Evolutionary conservation across 2,113 vertebrate genomes (phyloP), one percentile per base, ranked within the genome.

Genomic region (Lamprotornis superbus): DNA sequence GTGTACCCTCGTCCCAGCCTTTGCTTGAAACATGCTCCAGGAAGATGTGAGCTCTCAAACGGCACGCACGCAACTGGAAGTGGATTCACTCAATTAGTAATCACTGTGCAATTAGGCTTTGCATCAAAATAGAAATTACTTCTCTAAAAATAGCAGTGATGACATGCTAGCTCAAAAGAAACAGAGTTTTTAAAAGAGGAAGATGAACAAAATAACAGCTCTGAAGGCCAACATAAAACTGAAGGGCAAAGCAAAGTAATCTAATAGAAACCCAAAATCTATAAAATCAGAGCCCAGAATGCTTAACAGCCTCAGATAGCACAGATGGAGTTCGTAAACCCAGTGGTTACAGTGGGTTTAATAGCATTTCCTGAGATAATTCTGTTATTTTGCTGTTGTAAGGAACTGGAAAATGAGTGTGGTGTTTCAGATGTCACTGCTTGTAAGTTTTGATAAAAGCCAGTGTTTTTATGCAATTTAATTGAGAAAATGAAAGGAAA

Each of bases 111-210:
- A 93, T 93, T 93, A 96, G 40, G 30, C 25, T 90, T 49, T 52
- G 23, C 53, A 84, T 87, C 88, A 86, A 95, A 97, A 95, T 61
- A 96, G 92, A 96, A 90, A 92, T 86, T 55, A 60, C 79, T 95
- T 56, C 10, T 56, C 94, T 88, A 93, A 94, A 95, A 95, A 86
- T 71, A 95, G 68, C 35, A 19, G 27, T 5, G n/a, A 47, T 53
- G 59, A 81, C 14, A 28, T 64, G 52, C 33, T 33, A 83, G 28
- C 60, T 75, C 23, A 22, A 60, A 92, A 96, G 52, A 68, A 94
- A 56, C 28, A 50, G 63, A 33, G 56, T 49, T 83, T 50, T 63
- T 18, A 14, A 44, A 83, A 91, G 75, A 70, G 46, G 21, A 74
- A 94, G 47, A 91, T 25, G 67, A 87, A 55, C 23, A 70, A 67